Base-by-base conservation (phyloP, 2,888 invertebrate genomes). In the Clusia tigrina region DNA sequence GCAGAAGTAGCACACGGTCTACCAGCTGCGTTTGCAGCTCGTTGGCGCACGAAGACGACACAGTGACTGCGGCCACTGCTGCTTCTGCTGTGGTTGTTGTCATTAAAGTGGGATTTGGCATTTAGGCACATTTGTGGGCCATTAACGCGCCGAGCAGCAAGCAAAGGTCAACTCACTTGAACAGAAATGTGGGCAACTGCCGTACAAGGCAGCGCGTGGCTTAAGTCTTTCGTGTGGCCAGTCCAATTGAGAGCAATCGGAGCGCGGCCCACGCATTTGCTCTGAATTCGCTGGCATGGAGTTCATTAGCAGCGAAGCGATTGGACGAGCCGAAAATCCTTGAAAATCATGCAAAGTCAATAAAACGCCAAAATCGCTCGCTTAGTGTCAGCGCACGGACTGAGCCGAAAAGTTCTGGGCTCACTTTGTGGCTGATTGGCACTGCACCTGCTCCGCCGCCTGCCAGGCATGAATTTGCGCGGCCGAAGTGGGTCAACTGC, bases 401-500 rank as follows among this genome's bases (percentile, higher is more conserved):
- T 9, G n/a, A n/a, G n/a, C 6, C 32, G 12, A 32, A 32, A 32
- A 12, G 32, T 32, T 32, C 32, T 32, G 5, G 32, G 32, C 32
- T 9, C 32, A n/a, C 12, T 32, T 32, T 32, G 32, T 12, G 5
- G 5, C 12, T 12, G 12, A 32, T 32, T 32, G 32, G 12, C 32
- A 32, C n/a, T n/a, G n/a, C n/a, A n/a, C n/a, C n/a, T n/a, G 32
- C 32, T 32, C 32, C 5, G 32, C 32, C 32, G 32, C 32, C 5
- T 32, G 32, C 12, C n/a, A n/a, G n/a, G n/a, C n/a, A n/a, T n/a
- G n/a, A 48, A 20, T 18, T 22, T 15, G 12, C n/a, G n/a, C 48
- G n/a, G 22, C 22, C 20, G 72, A 74, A 77, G 77, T 77, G 71
- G 77, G 74, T 74, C 74, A 74, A 76, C 72, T 68, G 77, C 76